Evolutionary conservation across 2,797 vertebrate genomes (phyloP).

Genomic region (Neomorphus geoffroyi): DNA sequence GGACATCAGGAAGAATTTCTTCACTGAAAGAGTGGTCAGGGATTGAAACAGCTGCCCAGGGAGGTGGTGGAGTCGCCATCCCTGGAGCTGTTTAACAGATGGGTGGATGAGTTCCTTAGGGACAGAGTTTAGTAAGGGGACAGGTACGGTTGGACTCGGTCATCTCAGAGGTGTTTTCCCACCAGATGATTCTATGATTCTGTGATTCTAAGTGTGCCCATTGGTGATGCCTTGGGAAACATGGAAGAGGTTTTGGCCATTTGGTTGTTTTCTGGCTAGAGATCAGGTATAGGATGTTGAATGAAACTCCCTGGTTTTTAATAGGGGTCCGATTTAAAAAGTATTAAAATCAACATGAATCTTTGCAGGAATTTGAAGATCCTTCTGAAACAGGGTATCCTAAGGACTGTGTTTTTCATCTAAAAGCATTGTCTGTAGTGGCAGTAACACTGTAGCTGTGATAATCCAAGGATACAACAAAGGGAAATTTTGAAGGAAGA

Average conservation of each 20-base stretch:
- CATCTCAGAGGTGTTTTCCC: no score
- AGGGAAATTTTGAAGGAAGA: not conserved
- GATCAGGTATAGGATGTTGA: not conserved
- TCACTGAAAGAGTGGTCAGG: no score
- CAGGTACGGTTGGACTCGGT: no score
- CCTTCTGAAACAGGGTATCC: not conserved
- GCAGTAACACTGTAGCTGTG: not conserved
- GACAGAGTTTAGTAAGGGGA: no score
- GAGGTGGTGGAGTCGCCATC: no score
- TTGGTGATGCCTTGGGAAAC: not conserved
- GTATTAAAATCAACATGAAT: not conserved
- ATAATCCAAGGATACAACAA: not conserved
- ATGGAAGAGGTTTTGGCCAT: not conserved
- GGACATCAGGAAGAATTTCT: no score
- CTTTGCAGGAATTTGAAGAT: not conserved
- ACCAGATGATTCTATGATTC: no score
- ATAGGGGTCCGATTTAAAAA: not conserved
- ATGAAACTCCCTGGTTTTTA: not conserved
- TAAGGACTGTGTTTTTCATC: not conserved
- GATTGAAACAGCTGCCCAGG: no score
- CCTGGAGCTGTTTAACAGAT: no score
- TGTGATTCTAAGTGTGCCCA: not conserved
- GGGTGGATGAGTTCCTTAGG: no score
- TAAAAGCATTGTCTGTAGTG: not conserved
- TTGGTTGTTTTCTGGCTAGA: not conserved